Evolutionary conservation across 2,888 invertebrate genomes (phyloP).

Genomic region (Sphaeridia pumilis): DNA sequence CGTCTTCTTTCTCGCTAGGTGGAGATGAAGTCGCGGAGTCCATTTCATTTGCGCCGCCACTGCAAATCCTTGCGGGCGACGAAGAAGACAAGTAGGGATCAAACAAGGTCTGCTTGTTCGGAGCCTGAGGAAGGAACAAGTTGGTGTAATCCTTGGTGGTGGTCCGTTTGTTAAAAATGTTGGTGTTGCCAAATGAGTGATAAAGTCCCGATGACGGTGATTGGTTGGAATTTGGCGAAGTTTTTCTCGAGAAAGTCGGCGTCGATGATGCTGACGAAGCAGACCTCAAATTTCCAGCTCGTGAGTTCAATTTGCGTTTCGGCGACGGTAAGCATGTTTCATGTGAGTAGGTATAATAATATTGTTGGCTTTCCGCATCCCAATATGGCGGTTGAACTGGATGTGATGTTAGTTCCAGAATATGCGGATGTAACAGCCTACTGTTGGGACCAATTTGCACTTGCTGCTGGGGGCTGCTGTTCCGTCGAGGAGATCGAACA

Average conservation of each 20-base stretch:
- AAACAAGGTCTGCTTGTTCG: slow-evolving; percentile 9
- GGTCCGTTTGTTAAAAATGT: background rate
- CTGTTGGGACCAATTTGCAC: background rate
- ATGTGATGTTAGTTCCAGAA: slow-evolving; percentile 7
- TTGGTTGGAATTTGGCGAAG: background rate
- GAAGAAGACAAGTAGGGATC: slow-evolving; percentile 2
- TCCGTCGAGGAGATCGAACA: slow-evolving; percentile 7
- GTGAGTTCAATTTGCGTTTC: background rate
- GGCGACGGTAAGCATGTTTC: slow-evolving; percentile 7
- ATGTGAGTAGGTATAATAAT: slow-evolving; percentile 9
- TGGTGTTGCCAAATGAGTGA: background rate
- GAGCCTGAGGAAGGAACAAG: slow-evolving; percentile 12
- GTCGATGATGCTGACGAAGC: background rate
- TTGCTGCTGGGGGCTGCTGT: slow-evolving; percentile 14
- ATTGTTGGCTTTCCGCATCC: slow-evolving; percentile 15
- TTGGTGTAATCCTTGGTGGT: slow-evolving; percentile 15
- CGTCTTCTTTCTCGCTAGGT: slow-evolving; percentile 6
- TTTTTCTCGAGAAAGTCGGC: background rate
- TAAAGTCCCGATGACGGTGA: background rate
- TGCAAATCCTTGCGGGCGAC: background rate
- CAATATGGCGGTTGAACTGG: slow-evolving; percentile 15
- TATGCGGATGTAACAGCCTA: slow-evolving; percentile 7
- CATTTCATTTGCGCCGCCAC: background rate
- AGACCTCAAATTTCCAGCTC: background rate
- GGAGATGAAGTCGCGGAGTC: background rate